Base-by-base conservation (phyloP, 2,888 invertebrate genomes). In the Coelopa pilipes region DNA sequence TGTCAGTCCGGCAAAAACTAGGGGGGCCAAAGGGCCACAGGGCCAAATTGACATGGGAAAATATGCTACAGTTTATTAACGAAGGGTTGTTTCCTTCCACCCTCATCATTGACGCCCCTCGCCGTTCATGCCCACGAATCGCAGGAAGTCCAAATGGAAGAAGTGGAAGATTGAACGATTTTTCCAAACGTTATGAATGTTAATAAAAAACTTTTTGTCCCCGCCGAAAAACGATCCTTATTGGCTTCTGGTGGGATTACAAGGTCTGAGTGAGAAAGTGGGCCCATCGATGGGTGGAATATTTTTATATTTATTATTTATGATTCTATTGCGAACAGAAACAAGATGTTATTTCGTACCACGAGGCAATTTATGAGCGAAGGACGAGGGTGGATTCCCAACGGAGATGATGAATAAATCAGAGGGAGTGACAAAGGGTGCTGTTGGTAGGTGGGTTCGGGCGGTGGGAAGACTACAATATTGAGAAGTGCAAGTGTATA, bases 281-380 rank as follows among this genome's bases (percentile, higher is more conserved):
- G 47, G 21, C 66, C 53, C 21, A 21, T 47, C 9, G 45, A 59
- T 57, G 69, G 70, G 70, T 17, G 63, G 70, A 63, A 62, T 63
- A 70, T 63, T 70, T 53, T 63, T 53, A 10, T 19, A 13, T 62
- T 24, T 34, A 53, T 70, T 70, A 63, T 70, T 70, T 63, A 62
- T 63, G 63, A 63, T 63, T 62, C n/a, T 63, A 70, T 63, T 50
- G 70, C 53, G 49, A 63, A 70, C 70, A 70, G n/a, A 53, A 62
- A 63, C 50, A 70, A 70, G 24, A 50, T 60, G 70, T 70, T 70
- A 24, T 24, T 45, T 19, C 50, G 15, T 57, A 69, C 57, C 69
- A 69, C 24, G 49, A n/a, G 49, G 46, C 59, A 57, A 19, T 47
- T 69, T 65, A 65, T 34, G 57, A 69, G 60, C 15, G 17, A 34